Base-by-base conservation (phyloP, 2,797 vertebrate genomes). In the Kryptopterus vitreolus region DNA sequence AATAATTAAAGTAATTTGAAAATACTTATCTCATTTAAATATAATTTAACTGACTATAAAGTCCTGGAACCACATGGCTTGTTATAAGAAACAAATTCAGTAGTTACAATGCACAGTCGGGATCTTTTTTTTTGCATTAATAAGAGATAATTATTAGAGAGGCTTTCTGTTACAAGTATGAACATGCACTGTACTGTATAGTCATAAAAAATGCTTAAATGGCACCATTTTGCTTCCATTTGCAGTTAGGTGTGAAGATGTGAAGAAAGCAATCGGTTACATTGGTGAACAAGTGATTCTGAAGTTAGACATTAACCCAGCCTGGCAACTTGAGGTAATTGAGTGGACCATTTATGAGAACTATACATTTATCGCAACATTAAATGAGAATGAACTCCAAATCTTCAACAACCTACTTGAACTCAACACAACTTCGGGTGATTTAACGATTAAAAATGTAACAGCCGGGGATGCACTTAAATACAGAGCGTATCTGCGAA, bases 371-470 rank as follows among this genome's bases (percentile, higher is more conserved):
- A 58, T 58, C 13, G 24, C 57, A 58, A 2, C n/a, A 12, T 58
- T 58, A 24, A 8, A 8, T 24, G 0, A 2, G 7, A 4, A 12
- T 58, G 2, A 0, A 10, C 57, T 11, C 57, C 12, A 2, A 10
- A 24, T 1, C 5, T 46, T 48, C 12, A 48, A 26, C 12, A 3
- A 48, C 10, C 1, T 12, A 69, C 22, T 69, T n/a, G 12, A 24
- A 0, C 38, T 69, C 13, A 48, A 69, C n/a, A 46, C 20, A 6
- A 4, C 3, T 22, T 24, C 66, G n/a, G 66, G 66, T 11, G 66
- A 69, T 48, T 69, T 69, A 69, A 69, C 43, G 48, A 69, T 69
- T n/a, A 48, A 24, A 22, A 26, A 48, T 5, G 12, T 69, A 69
- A 69, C 22, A 6, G 22, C 43, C 11, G 7, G 24, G 15, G 38